Percentiles rank a stretch among this genome's conserved stretches.
Evolutionary conservation across 2,113 vertebrate species (phyloP).

Genomic region (Chaetops frenatus): DNA sequence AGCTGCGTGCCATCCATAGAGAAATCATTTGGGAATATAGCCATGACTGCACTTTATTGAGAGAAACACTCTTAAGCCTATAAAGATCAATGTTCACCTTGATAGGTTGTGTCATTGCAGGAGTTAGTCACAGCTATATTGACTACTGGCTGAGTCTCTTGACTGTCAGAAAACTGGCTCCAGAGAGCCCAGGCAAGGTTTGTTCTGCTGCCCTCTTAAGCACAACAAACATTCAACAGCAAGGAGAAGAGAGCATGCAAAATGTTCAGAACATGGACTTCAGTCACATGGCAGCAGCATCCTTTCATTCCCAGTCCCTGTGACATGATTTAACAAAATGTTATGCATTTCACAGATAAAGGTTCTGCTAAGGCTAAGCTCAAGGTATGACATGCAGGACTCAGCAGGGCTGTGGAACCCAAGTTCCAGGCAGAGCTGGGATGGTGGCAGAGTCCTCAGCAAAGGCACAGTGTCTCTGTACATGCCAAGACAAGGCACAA

Average conservation of each 20-base stretch:
- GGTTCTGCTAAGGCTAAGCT: background rate
- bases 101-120: background rate
- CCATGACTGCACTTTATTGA: background rate
- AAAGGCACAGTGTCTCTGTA: background rate
- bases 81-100: background rate
- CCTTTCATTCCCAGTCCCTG: background rate
- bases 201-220: background rate
- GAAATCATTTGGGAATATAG: background rate
- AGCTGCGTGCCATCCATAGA: background rate
- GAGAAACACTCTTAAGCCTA: background rate
- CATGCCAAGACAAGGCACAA: background rate
- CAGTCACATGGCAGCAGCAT: background rate
- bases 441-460: background rate
- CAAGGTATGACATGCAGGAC: background rate
- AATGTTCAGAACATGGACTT: background rate
- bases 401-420: background rate
- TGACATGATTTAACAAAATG: background rate
- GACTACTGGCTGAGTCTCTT: background rate
- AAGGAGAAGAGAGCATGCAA: background rate
- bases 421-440: background rate
- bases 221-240: rapidly evolving
- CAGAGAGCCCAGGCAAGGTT: background rate
- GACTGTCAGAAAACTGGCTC: background rate
- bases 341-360: background rate
- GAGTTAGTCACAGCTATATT: background rate